Base-by-base conservation (phyloP, 2,888 invertebrate species). In the Mycogona germanica region DNA sequence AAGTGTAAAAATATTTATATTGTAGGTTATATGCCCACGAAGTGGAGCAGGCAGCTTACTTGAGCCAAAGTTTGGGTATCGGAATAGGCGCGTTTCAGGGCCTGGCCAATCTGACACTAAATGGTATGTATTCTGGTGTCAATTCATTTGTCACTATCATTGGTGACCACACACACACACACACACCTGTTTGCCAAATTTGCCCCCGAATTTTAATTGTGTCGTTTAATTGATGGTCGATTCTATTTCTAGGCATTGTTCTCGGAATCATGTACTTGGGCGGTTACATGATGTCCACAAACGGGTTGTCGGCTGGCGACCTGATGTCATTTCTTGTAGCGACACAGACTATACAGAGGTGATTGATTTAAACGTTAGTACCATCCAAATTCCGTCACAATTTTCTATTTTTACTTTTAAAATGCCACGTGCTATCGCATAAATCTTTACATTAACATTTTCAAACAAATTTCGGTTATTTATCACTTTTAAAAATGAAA, bases 301-400 rank as follows among this genome's bases (percentile, higher is more conserved):
- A 84, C 41, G 81, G 85, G 63, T 75, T 96, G 64, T 78, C 84
- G 0, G 81, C 92, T 0, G 96, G 96, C 40, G 85, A 92, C 63
- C 76, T 97, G 42, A 96, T 97, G 93, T 85, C 95, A 1, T 97
- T 93, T 69, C 74, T 97, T 5, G 92, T 95, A 51, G 91, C 95
- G 21, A 85, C 93, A 0, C 96, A 97, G 73, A 92, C 89, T 0
- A 88, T 96, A 49, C 96, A 96, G 67, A 76, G 68, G 70, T 70
- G 53, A 53, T 41, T 25, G 21, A 19, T 19, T 41, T 37, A 21
- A 35, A 29, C 25, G n/a, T 53, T 25, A 32, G 32, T 23, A 4
- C 35, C 9, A 32, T 32, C n/a, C n/a, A n/a, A n/a, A n/a, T n/a
- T n/a, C n/a, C n/a, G n/a, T n/a, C n/a, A n/a, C n/a, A n/a, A n/a